A percentile compares a stretch with the other conserved stretches of the same genome.
These are phyloP conservation scores for Ficedula albicollis DNA, from an alignment of 2,797 vertebrate species.

Conservation along the genomic window DNA sequence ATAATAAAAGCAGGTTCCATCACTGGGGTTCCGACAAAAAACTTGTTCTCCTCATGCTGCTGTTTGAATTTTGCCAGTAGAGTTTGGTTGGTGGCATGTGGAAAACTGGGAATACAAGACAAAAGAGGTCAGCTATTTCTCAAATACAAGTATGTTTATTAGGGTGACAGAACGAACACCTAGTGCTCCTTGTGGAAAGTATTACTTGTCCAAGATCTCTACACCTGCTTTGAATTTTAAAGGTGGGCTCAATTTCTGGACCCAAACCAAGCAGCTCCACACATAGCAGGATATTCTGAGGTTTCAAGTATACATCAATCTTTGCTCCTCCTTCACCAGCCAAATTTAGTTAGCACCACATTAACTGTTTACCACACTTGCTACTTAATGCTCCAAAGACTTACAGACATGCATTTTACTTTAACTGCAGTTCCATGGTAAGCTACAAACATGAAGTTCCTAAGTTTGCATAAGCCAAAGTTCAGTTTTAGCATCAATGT, in stretches of 20 bases:
- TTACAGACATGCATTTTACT: background rate
- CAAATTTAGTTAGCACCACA: background rate
- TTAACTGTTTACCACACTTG: background rate
- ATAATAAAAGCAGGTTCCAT: slow-evolving; percentile 98
- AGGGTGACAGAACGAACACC: background rate
- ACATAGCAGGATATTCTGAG: background rate
- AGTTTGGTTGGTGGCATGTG: slow-evolving; percentile 93
- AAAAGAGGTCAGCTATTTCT: background rate
- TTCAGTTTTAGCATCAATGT: background rate
- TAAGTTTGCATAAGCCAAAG: background rate
- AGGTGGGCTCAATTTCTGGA: background rate
- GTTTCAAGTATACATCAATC: background rate
- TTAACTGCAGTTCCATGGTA: background rate
- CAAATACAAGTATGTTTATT: background rate
- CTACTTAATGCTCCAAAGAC: background rate
- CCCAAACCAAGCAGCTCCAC: background rate
- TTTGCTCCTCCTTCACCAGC: background rate
- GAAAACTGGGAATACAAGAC: slow-evolving; percentile 82
- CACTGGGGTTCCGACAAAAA: slow-evolving; percentile 92
- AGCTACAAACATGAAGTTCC: background rate
- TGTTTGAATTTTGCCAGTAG: slow-evolving; percentile 97
- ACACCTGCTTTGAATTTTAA: background rate
- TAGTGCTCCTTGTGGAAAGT: background rate
- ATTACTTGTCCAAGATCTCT: background rate
- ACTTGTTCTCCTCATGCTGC: slow-evolving; percentile 94